Evolutionary conservation across 2,797 vertebrate genomes (phyloP).

Genomic region (Hyperoplus lanceolatus): DNA sequence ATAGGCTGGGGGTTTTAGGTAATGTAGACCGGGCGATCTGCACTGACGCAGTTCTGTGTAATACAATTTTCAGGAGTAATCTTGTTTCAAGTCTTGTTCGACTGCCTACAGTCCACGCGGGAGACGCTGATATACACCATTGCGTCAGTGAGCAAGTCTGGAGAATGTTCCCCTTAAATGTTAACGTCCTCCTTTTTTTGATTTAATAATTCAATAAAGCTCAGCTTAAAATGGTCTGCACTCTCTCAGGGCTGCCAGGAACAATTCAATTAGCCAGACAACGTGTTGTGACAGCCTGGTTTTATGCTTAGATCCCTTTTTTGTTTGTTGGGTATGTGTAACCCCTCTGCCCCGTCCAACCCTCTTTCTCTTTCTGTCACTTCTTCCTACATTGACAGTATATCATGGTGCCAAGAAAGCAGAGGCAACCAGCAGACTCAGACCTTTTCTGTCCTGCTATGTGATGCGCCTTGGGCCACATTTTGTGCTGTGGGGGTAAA

Average conservation of each 20-base stretch:
- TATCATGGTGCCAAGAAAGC: constrained; percentile 54
- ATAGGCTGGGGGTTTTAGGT: constrained; percentile 37
- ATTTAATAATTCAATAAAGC: constrained; percentile 79
- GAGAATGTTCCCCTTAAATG: constrained; percentile 61
- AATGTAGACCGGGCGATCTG: constrained; percentile 44
- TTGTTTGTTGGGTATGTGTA: constrained; percentile 55
- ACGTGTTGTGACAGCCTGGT: constrained; percentile 63
- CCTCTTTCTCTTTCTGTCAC: constrained; percentile 46
- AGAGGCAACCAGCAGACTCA: constrained; percentile 69
- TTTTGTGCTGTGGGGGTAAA: constrained; percentile 69
- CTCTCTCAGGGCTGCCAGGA: constrained; percentile 67
- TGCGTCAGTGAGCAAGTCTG: constrained; percentile 33
- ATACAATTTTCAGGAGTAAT: constrained; percentile 64
- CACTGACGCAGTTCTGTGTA: constrained; percentile 45
- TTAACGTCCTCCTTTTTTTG: constrained; percentile 60
- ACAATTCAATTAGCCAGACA: constrained; percentile 66
- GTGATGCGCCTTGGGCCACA: constrained; percentile 52
- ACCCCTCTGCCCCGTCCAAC: constrained; percentile 33
- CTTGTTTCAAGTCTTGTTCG: constrained; percentile 58
- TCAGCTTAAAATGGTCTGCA: constrained; percentile 64
- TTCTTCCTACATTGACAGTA: constrained; percentile 59
- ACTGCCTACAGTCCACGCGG: constrained; percentile 20
- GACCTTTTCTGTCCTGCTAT: constrained; percentile 60
- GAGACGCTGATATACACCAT: constrained; percentile 13
- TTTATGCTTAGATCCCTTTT: constrained; percentile 64